Base-by-base conservation (phyloP, 37 sponge, comb jelly and placozoan genomes). In the Theonella swinhoei region DNA sequence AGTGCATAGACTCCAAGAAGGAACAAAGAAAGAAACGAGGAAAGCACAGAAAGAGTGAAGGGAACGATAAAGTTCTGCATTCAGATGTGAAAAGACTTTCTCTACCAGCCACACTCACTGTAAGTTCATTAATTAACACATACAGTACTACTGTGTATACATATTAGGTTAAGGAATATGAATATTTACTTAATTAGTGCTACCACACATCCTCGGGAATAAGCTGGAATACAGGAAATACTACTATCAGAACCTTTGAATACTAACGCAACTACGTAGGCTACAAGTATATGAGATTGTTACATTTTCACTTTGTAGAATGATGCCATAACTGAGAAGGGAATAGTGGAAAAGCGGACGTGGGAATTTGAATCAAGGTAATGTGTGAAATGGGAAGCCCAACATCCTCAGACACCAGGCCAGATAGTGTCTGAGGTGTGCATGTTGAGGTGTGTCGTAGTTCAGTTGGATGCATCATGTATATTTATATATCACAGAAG, bases 291-390 rank as follows among this genome's bases (percentile, higher is more conserved):
- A 28, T 19, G 20, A 30, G 25, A 32, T 69, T 22, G 40, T 72
- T 26, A 5, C 42, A 39, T n/a, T 37, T 42, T 72, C 19, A 5
- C 42, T 26, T 72, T 17, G 22, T 25, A 72, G 73, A 38, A 3
- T 72, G 73, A 72, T 40, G 40, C 73, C 1, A 24, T 72, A 24
- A 41, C 73, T 2, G 36, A 61, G 17, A 78, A 40, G 31, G 78
- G 64, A 11, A 3, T 78, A 1, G 78, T 78, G 42, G 78, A 78
- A 62, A 78, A 63, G 40, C 62, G 78, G 64, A 78, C 64, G 5
- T 60, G 31, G 29, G 73, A 72, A 72, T 40, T 72, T 72, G 73
- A 78, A 39, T 33, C 35, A 38, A 22, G 64, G 63, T 39, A 19
- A 78, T n/a, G n/a, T n/a, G 63, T 62, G 23, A 54, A 38, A n/a